Base-by-base conservation (phyloP, 53 echinoderm and acorn worm species). In the Henricia sp. region DNA sequence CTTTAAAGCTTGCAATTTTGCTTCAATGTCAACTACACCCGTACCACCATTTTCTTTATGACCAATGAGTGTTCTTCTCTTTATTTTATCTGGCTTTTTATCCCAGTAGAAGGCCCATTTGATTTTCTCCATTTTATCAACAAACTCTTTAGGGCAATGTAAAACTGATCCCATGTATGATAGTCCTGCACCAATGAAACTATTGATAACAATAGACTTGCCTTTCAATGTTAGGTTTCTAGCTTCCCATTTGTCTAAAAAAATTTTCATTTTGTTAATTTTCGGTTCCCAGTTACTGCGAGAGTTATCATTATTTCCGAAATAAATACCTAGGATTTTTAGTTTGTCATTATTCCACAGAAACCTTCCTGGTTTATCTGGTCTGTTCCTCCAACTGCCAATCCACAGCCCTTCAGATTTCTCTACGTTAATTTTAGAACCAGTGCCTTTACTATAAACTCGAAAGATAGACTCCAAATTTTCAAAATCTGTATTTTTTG, bases 191-290 rank as follows among this genome's bases (percentile, higher is more conserved):
- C 43, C 56, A n/a, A 76, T 2, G 26, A 57, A 76, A 42, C 58
- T 56, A 41, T 76, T 76, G 9, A 76, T 37, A 0, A 76, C 59
- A 57, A 41, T 58, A 12, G 41, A 39, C 33, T 58, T 56, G 1
- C 77, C 77, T 53, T 57, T 40, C 58, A 76, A 13, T 6, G 77
- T 76, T 19, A 76, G 24, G 19, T 38, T 24, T 38, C 55, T 57
- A 6, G 12, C 35, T 40, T 41, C 42, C 56, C 56, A 76, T 6
- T 38, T 59, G 27, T 39, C 40, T 4, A 76, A 23, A 56, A 56
- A 26, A 28, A 27, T 26, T 11, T 29, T 42, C 58, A 76, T 59
- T 41, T 57, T 56, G 3, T 48, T 28, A 2, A 55, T 2, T 33
- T 39, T 23, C 20, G 16, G 14, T 33, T 51, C 42, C 78, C 82